Conservation (phyloP, 2,888 invertebrate species). For the Dascillus cervinus region DNA sequence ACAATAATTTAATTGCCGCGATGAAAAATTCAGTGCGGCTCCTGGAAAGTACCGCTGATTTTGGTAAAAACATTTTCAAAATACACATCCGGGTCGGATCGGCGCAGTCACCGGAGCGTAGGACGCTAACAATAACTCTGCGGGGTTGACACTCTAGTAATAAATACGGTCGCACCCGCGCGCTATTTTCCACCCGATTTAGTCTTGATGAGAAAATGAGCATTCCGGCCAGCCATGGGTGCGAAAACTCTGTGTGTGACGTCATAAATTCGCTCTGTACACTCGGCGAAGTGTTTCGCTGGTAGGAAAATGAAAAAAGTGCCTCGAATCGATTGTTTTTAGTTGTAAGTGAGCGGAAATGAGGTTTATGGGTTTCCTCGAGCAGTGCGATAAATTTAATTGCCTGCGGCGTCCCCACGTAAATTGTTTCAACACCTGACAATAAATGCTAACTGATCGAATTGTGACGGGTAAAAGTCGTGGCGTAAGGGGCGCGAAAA, state of each 20-base stretch:
- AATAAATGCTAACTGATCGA: slow-evolving; percentile 24
- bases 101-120: slow-evolving; percentile 11
- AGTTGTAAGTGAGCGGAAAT: no score
- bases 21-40: slow-evolving; percentile 11
- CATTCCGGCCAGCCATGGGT: slow-evolving; percentile 31
- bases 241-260: slow-evolving; percentile 23
- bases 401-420: slow-evolving; percentile 8
- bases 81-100: slow-evolving; percentile 1
- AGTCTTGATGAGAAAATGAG: slow-evolving; percentile 30
- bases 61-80: no score
- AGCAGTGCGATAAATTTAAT: slow-evolving; percentile 8
- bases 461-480: slow-evolving; percentile 16
- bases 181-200: slow-evolving; percentile 27
- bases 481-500: slow-evolving; percentile 19
- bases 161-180: slow-evolving; percentile 21
- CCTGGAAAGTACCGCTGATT: no score
- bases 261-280: slow-evolving; percentile 16
- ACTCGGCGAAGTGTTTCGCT: no score
- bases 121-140: slow-evolving; percentile 24
- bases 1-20: slow-evolving; percentile 5
- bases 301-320: no score
- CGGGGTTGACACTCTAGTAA: slow-evolving; percentile 22
- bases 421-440: slow-evolving; percentile 20
- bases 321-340: no score
- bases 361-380: no score